Percentiles rank a stretch among this genome's conserved stretches.
Conservation (phyloP, 2,113 vertebrate species). For the Miniopterus natalensis region DNA sequence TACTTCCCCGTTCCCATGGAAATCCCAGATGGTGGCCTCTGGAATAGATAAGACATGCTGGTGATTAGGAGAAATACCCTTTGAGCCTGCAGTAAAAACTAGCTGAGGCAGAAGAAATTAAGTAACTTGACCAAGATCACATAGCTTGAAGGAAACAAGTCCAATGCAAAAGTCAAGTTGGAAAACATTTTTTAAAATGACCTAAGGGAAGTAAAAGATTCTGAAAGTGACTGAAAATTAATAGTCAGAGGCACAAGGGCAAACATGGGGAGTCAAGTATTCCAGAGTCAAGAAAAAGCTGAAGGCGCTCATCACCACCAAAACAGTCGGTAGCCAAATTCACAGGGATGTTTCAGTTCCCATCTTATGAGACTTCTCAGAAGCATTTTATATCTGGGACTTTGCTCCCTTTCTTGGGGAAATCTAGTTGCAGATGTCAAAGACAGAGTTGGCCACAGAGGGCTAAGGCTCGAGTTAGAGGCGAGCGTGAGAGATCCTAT, state of each 20-base stretch:
- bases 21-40: not conserved
- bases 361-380: not conserved
- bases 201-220: not conserved
- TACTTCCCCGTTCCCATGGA: constrained; percentile 7
- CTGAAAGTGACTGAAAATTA: not conserved
- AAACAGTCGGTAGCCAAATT: not conserved
- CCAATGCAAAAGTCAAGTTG: not conserved
- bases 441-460: not conserved
- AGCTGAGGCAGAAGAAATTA: not conserved
- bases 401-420: not conserved
- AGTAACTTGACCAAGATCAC: not conserved
- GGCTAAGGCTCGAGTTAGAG: not conserved
- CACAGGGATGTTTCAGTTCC: not conserved
- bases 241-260: not conserved
- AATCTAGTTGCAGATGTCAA: not conserved
- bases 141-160: not conserved
- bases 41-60: not conserved
- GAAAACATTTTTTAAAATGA: not conserved
- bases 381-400: not conserved
- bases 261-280: not conserved
- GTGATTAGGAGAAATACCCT: not conserved
- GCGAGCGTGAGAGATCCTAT: not conserved
- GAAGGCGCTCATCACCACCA: not conserved
- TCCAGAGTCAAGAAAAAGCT: not conserved
- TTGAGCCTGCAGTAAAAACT: not conserved